These are phyloP conservation scores for Lucifuga dentata DNA, from an alignment of 2,113 vertebrate species.

Conservation along the genomic window DNA sequence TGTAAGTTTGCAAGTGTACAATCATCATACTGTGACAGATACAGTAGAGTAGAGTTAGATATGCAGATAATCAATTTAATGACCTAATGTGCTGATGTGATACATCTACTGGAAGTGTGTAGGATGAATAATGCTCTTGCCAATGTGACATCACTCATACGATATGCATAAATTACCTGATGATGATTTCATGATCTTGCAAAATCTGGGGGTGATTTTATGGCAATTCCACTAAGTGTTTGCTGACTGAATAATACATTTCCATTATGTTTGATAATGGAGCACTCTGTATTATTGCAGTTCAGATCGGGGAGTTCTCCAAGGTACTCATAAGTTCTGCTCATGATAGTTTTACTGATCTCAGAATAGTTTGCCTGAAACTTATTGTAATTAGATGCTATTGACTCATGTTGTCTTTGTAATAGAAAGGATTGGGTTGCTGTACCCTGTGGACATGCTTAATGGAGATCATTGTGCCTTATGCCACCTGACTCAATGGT, in stretches of 20 bases:
- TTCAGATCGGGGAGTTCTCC: slow-evolving; percentile 20
- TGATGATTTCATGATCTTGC: slow-evolving; percentile 3
- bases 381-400: slow-evolving; percentile 63
- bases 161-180: background rate
- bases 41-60: slow-evolving; percentile 15
- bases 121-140: slow-evolving; percentile 44
- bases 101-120: slow-evolving; percentile 52
- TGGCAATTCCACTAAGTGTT: background rate
- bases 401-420: slow-evolving; percentile 62
- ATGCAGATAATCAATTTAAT: slow-evolving; percentile 35
- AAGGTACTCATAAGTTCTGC: background rate
- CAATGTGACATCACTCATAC: slow-evolving; percentile 43
- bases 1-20: background rate
- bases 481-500: slow-evolving; percentile 33
- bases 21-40: no score
- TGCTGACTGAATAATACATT: slow-evolving; percentile 63
- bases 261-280: slow-evolving; percentile 37
- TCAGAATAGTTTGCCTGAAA: slow-evolving; percentile 30
- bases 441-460: slow-evolving; percentile 48
- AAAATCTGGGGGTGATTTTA: background rate
- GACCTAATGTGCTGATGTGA: slow-evolving; percentile 40
- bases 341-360: slow-evolving; percentile 8
- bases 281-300: slow-evolving; percentile 16
- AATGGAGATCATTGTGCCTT: slow-evolving; percentile 37
- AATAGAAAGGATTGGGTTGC: slow-evolving; percentile 58